A percentile compares a stretch with the other conserved stretches of the same genome.
Conservation (phyloP, 1,140 invertebrate species). For the Caenorhabditis remanei region DNA sequence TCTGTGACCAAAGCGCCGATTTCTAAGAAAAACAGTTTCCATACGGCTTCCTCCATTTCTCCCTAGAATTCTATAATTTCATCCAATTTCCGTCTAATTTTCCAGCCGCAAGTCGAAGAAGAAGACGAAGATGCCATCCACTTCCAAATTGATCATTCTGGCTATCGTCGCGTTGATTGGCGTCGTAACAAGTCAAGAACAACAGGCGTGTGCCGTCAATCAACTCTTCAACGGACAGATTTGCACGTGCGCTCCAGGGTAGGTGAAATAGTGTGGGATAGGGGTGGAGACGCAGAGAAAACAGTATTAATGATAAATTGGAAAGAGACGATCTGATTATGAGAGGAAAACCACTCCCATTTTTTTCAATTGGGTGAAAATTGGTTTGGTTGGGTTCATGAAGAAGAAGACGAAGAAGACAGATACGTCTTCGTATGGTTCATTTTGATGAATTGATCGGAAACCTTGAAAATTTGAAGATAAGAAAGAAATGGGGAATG, state of each 20-base stretch:
- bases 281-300: neutral
- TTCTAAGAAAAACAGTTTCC: no score
- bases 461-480: neutral
- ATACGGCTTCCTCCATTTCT: no score
- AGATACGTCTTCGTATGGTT: neutral
- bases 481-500: neutral
- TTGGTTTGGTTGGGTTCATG: neutral
- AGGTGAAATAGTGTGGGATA: constrained; percentile 53
- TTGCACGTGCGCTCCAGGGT: constrained; percentile 74
- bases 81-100: neutral
- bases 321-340: neutral
- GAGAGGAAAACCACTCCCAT: constrained; percentile 15
- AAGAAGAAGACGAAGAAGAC: no score
- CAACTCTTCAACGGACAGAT: constrained; percentile 73
- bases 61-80: neutral
- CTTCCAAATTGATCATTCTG: constrained; percentile 30
- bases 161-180: constrained; percentile 40
- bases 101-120: no score
- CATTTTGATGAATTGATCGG: constrained; percentile 25
- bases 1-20: no score
- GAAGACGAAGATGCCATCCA: constrained; percentile 5
- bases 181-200: constrained; percentile 64
- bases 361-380: constrained; percentile 26
- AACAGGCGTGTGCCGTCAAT: constrained; percentile 69
- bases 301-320: constrained; percentile 6